These are phyloP conservation scores for Goniozus legneri DNA, from an alignment of 1,140 invertebrate species.

Conservation along the genomic window DNA sequence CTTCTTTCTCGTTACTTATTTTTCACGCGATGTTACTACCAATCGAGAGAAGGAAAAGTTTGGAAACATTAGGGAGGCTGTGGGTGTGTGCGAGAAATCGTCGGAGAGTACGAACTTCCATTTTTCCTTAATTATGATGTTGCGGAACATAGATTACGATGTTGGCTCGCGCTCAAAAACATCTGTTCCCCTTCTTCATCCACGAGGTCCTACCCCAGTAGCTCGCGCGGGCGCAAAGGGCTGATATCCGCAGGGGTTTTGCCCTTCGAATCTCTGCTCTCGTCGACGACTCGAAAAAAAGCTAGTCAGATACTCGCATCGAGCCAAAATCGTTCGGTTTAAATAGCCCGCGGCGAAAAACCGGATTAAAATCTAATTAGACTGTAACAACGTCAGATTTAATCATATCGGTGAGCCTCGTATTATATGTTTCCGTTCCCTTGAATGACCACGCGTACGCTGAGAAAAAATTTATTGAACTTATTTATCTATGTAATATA, in stretches of 20 bases:
- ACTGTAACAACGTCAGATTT: too few species aligned
- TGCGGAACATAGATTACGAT: slow-evolving; percentile 54
- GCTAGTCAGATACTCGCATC: slow-evolving; percentile 15
- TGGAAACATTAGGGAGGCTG: background rate
- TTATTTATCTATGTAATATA: too few species aligned
- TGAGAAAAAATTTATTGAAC: too few species aligned
- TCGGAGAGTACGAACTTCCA: slow-evolving; percentile 26
- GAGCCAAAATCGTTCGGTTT: slow-evolving; percentile 17
- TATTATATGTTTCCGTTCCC: too few species aligned
- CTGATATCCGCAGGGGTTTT: slow-evolving; percentile 39
- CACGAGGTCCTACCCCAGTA: slow-evolving; percentile 33
- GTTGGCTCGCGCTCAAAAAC: slow-evolving; percentile 52
- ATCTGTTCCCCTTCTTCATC: slow-evolving; percentile 49
- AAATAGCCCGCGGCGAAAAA: slow-evolving; percentile 40
- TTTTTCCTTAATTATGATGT: slow-evolving; percentile 54
- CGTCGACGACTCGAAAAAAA: slow-evolving; percentile 28
- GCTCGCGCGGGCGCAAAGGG: slow-evolving; percentile 29
- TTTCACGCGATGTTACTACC: background rate
- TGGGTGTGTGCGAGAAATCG: background rate
- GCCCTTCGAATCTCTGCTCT: slow-evolving; percentile 36
- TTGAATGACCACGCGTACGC: too few species aligned
- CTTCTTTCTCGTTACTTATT: too few species aligned
- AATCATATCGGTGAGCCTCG: too few species aligned
- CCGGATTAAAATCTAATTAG: slow-evolving; percentile 43
- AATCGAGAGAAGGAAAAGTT: background rate